These are phyloP conservation scores for Idaea straminata DNA, from an alignment of 2,888 invertebrate species.

Conservation along the genomic window DNA sequence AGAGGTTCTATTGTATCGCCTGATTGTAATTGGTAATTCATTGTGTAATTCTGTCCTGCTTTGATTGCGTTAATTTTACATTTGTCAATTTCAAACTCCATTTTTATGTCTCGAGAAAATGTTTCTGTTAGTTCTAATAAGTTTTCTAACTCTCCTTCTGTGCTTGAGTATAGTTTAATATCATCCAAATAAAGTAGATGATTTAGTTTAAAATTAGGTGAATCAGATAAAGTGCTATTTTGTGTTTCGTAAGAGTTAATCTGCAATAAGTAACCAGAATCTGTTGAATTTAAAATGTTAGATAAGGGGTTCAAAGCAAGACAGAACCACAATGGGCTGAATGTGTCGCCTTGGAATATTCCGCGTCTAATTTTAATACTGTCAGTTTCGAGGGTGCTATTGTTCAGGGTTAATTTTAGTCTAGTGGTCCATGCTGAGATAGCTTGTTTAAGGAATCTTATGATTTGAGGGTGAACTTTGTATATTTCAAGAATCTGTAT, in stretches of 20 bases:
- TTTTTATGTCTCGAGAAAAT: constrained; percentile 8
- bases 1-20: background rate
- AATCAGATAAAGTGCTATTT: background rate
- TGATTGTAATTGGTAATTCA: background rate
- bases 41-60: background rate
- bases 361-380: background rate
- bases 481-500: too few relatives aligned
- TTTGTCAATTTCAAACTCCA: constrained; percentile 10
- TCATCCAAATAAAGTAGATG: constrained; percentile 7
- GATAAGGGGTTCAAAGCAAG: background rate
- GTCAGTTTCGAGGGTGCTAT: too few relatives aligned
- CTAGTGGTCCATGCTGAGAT: too few relatives aligned
- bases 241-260: too few relatives aligned
- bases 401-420: too few relatives aligned
- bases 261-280: too few relatives aligned
- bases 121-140: constrained; percentile 8
- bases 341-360: background rate
- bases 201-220: background rate
- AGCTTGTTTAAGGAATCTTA: too few relatives aligned
- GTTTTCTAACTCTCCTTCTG: background rate
- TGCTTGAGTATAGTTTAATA: background rate
- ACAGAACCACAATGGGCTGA: constrained; percentile 1
- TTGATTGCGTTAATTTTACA: constrained; percentile 8
- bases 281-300: background rate
- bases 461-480: too few relatives aligned